Base-by-base conservation (phyloP, 2,888 invertebrate genomes). In the Odontothrips loti region DNA sequence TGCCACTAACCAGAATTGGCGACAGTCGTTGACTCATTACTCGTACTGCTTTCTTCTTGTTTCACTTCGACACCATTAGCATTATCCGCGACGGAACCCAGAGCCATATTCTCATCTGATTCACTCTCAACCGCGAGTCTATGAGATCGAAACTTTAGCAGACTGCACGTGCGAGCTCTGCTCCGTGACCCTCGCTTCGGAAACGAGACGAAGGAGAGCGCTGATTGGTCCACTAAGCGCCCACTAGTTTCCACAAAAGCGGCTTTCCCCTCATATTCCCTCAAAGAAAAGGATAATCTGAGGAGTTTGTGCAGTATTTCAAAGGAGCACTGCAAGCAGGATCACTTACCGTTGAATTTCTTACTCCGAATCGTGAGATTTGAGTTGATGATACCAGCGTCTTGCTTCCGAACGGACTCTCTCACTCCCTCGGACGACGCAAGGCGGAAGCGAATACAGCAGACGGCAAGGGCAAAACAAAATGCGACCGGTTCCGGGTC, bases 111-210 rank as follows among this genome's bases (percentile, higher is more conserved):
- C 68, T 23, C 68, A 75, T 75, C 23, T 75, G 23, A 27, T 75
- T 75, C 68, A 23, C 68, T 27, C 68, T 75, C 68, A 27, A 75
- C 23, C 68, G 68, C 68, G 68, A 27, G 68, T 75, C 68, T 75
- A 75, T 75, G 68, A 75, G 68, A 75, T 75, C 68, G 68, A 75
- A 75, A 75, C 68, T 75, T 75, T 75, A 75, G 68, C 68, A 75
- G 68, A 75, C 68, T 75, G 68, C 68, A 75, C 68, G 68, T 75
- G 68, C 68, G 68, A 12, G 12, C 68, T 9, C 68, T 23, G 68
- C 68, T 0, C 12, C 1, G 68, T 9, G 27, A 12, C 27, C 27
- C 68, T 1, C 23, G 1, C 12, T 75, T 75, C 68, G 68, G 68
- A 75, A 75, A 10, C 68, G 68, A 27, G 68, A 27, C 68, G 68